Percentiles rank a stretch among this genome's conserved stretches.
phyloP scores from a whole-genome alignment of 2,797 vertebrate species.

The Trachops cirrhosus region DNA sequence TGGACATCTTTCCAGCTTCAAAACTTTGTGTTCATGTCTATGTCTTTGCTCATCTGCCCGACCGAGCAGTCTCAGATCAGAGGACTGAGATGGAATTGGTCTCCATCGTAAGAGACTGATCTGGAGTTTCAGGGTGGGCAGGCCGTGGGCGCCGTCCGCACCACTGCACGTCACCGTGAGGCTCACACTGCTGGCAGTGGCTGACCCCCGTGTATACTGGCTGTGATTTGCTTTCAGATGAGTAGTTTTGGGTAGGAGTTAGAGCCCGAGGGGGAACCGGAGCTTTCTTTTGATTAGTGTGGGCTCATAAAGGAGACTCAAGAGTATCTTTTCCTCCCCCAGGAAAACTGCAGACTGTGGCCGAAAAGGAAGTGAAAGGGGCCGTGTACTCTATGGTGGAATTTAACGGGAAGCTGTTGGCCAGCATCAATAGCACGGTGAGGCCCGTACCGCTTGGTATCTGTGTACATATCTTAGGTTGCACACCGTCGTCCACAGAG shows the following conservation, averaged over 20 bases:
- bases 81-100: too few relatives aligned
- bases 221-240: neutral
- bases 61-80: neutral
- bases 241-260: neutral
- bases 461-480: neutral
- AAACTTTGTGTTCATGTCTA: neutral
- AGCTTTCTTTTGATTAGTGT: neutral
- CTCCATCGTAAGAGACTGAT: neutral
- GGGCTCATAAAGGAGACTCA: neutral
- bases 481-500: neutral
- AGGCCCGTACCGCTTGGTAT: neutral
- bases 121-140: neutral
- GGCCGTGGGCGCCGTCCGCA: neutral
- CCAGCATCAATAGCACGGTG: slow-evolving; percentile 99
- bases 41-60: neutral
- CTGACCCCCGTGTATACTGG: neutral
- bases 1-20: neutral
- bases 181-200: neutral
- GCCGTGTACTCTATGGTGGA: slow-evolving; percentile 99
- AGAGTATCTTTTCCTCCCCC: neutral
- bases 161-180: neutral
- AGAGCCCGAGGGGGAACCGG: neutral
- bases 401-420: slow-evolving; percentile 97
- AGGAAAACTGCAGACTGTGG: slow-evolving; percentile 98
- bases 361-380: slow-evolving; percentile 99